Base-by-base conservation (phyloP, 2,797 vertebrate genomes). In the Eutrigla gurnardus region DNA sequence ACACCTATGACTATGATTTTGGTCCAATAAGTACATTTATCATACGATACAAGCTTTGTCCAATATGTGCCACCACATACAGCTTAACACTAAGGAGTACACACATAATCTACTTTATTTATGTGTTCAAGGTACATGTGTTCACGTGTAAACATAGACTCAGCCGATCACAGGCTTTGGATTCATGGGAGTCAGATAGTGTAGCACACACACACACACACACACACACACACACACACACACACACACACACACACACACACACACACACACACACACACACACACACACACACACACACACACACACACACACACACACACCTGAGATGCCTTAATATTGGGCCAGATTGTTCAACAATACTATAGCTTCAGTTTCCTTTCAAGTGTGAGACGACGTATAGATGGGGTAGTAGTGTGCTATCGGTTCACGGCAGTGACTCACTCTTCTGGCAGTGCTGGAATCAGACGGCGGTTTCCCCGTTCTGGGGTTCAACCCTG, bases 61-160 rank as follows among this genome's bases (percentile, higher is more conserved):
- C 60, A 67, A 55, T 52, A 85, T 71, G 71, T 80, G 65, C 61
- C 73, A 78, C 63, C 58, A 82, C 74, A 82, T 69, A 81, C 36
- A 80, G 61, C 17, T 63, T 45, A 70, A 88, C 59, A 84, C 79
- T 68, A 33, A 77, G 25, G 78, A 82, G 63, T 70, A 89, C 63
- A 80, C 39, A 90, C 66, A 80, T 52, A 74, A 82, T 86, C 86
- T 80, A 70, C 55, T 75, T 77, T 71, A n/a, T 25, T 65, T 42
- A 69, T 78, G 72, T 81, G 69, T 86, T 80, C 75, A 89, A 82
- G 72, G 72, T 88, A 80, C 88, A 89, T 89, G 89, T 78, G 5
- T 84, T 87, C 70, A 85, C 52, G 71, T 92, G 92, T 93, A 93
- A 94, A 93, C 91, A 92, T 88, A 83, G 87, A 90, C 91, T 89